Evolutionary conservation across 2,797 vertebrate species (phyloP), one percentile per base, ranked within the genome.

Genomic region (Intellagama lesueurii): DNA sequence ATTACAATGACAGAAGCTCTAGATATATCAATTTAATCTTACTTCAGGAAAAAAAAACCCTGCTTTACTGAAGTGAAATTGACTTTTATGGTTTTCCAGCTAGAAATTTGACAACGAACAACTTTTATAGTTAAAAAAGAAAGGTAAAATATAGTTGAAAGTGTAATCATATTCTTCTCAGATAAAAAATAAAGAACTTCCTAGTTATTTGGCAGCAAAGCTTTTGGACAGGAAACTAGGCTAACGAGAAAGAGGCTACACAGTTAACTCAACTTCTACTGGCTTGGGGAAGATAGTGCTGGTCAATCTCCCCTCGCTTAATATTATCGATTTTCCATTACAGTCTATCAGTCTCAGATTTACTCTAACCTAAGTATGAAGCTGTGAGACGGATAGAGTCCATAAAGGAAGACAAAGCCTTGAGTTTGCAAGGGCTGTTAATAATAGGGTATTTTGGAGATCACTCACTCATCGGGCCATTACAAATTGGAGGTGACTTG

Each of bases 11-110:
- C 91, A 93, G 93, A 92, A 91, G 44, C 94, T 94, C 92, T 91
- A 4, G 60, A 86, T 87, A 88, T 81, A 94, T 90, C 94, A 91
- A 92, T 95, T 94, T 94, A 93, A 95, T 93, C 93, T 95, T 70
- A 4, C 89, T 92, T 95, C 92, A 90, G 87, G 95, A 92, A 93
- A 87, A 81, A 85, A 93, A 87, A 81, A 85, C 11, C 52, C 92
- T 93, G 72, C 91, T 92, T 79, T 83, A 90, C 87, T 0, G 11
- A 95, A 96, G 87, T 92, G 91, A 95, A 94, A 93, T 93, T 89
- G 91, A 93, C 93, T 95, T 95, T 90, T 91, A 94, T 92, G 91
- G 90, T 91, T 95, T 95, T 95, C 91, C 86, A 86, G 87, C 68
- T 84, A 87, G 90, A 95, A 92, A 94, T 95, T 88, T 89, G 87